Evolutionary conservation across 2,113 vertebrate species (phyloP).

Genomic region (Scytalopus superciliaris): DNA sequence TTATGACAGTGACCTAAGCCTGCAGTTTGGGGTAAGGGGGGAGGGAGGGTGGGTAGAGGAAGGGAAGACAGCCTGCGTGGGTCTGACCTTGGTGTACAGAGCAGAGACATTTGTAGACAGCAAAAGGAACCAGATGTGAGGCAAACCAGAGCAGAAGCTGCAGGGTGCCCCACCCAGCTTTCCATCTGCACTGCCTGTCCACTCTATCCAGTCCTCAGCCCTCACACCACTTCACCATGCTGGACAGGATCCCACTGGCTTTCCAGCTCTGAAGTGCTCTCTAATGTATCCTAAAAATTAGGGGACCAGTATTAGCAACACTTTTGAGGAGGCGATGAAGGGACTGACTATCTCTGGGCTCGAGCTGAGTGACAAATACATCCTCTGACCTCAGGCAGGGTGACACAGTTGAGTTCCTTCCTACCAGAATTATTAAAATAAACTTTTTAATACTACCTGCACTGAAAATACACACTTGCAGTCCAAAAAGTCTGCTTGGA

Average conservation of each 20-base stretch:
- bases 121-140: fast-evolving
- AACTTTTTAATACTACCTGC: background rate
- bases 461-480: background rate
- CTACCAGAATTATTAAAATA: background rate
- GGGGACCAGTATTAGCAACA: background rate
- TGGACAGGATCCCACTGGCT: background rate
- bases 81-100: background rate
- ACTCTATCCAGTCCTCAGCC: background rate
- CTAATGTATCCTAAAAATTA: background rate
- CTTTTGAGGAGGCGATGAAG: background rate
- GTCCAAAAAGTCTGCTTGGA: background rate
- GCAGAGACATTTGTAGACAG: background rate
- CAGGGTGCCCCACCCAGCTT: fast-evolving
- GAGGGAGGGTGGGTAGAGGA: background rate
- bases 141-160: background rate
- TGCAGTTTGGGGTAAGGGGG: background rate
- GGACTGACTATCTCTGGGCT: background rate
- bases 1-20: background rate
- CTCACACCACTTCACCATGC: fast-evolving
- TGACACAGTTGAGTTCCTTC: background rate
- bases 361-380: background rate
- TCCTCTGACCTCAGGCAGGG: background rate
- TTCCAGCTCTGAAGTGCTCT: background rate
- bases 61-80: background rate
- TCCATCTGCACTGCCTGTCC: background rate